Percentiles rank a stretch among this genome's conserved stretches.
These are phyloP conservation scores for Drosophila paranaensis DNA, from an alignment of 2,888 invertebrate species.

Conservation along the genomic window DNA sequence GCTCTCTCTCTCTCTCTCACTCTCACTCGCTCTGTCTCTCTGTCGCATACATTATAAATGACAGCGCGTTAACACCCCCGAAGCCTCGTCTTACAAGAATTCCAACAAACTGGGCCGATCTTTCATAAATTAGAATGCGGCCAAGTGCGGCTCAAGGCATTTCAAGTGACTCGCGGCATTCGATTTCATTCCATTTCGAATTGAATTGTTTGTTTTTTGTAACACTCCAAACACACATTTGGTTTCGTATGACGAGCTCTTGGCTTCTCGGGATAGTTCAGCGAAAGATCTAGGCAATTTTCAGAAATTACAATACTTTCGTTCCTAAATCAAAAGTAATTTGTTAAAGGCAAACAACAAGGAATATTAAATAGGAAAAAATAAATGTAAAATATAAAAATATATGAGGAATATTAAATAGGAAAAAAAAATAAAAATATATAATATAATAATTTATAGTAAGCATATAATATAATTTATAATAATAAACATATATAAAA, in stretches of 20 bases:
- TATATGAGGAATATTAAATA: no score
- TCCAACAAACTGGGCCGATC: conserved; percentile 56
- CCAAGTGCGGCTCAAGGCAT: conserved; percentile 33
- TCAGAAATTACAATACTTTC: background rate
- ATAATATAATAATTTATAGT: no score
- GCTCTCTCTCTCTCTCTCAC: background rate
- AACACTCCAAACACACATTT: conserved; percentile 45
- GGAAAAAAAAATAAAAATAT: no score
- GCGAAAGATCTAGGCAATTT: conserved; percentile 1
- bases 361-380: no score
- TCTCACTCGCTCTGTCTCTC: background rate
- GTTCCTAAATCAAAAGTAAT: background rate
- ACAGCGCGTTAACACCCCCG: conserved; percentile 82
- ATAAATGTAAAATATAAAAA: no score
- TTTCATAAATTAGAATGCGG: conserved; percentile 74
- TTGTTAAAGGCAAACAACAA: background rate
- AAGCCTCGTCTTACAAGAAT: conserved; percentile 79
- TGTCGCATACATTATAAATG: conserved; percentile 69
- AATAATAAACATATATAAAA: no score
- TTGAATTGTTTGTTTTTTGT: conserved; percentile 64
- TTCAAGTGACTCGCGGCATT: conserved; percentile 43
- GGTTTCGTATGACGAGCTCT: conserved; percentile 46
- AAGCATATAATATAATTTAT: no score
- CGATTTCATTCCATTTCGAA: conserved; percentile 52
- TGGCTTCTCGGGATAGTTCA: background rate